These are phyloP conservation scores for Campoletis raptor DNA, from an alignment of 2,888 invertebrate species.

Conservation along the genomic window DNA sequence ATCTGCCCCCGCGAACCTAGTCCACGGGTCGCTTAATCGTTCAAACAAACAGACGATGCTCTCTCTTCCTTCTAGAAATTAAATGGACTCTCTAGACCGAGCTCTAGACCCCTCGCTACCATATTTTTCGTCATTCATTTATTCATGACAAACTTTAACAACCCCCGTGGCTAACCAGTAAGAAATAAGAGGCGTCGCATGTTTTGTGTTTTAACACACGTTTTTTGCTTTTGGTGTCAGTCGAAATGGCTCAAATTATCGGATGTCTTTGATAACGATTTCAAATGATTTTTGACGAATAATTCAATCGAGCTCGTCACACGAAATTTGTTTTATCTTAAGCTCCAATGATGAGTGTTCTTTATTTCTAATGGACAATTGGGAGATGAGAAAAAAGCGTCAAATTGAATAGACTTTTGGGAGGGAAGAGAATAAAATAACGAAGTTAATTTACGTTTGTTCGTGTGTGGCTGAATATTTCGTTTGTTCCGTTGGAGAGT, in stretches of 20 bases:
- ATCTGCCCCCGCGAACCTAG: slow-evolving; percentile 57
- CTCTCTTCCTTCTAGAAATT: not conserved
- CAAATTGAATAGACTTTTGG: slow-evolving; percentile 3
- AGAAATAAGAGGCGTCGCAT: not conserved
- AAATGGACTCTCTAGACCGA: not conserved
- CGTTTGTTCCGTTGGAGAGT: slow-evolving; percentile 32
- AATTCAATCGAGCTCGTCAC: not conserved
- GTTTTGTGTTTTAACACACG: not conserved
- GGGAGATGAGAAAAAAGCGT: not conserved
- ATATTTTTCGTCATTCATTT: slow-evolving; percentile 36
- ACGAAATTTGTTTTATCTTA: not conserved
- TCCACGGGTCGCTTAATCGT: slow-evolving; percentile 70
- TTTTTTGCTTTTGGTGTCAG: too few species aligned
- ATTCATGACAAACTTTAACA: slow-evolving; percentile 48
- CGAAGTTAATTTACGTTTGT: slow-evolving; percentile 76
- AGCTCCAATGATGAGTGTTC: not conserved
- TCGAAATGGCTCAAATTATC: too few species aligned
- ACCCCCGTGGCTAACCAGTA: not conserved
- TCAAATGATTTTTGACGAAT: too few species aligned
- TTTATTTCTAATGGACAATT: slow-evolving; percentile 10
- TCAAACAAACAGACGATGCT: slow-evolving; percentile 67
- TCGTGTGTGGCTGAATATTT: slow-evolving; percentile 37
- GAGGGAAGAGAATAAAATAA: slow-evolving; percentile 76
- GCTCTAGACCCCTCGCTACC: not conserved
- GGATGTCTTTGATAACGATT: too few species aligned